Evolutionary conservation across 2,888 invertebrate species (phyloP).

Genomic region (Cacoxenus indagator): DNA sequence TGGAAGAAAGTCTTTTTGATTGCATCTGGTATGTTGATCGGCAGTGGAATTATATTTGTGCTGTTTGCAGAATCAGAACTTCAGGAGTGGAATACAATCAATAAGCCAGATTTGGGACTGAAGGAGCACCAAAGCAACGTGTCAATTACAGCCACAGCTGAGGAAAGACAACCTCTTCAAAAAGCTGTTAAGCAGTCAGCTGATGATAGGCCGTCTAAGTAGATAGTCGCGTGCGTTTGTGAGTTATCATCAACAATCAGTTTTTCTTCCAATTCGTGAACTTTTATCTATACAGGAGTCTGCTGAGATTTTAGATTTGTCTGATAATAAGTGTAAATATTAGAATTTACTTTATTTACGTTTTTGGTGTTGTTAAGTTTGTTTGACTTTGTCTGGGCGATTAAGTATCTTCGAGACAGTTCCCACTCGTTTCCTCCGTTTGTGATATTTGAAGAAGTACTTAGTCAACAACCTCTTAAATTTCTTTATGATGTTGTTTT

Average conservation of each 20-base stretch:
- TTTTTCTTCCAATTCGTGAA: too few species aligned
- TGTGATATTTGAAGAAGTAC: background rate
- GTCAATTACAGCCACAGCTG: background rate
- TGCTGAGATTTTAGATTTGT: too few species aligned
- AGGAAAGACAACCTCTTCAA: constrained; percentile 44
- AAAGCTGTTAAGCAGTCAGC: background rate
- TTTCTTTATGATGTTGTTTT: too few species aligned
- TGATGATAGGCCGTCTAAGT: too few species aligned
- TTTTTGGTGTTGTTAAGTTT: background rate
- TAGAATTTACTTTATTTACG: background rate
- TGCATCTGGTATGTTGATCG: constrained; percentile 72
- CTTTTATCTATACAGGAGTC: too few species aligned
- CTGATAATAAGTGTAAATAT: too few species aligned
- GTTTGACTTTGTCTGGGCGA: background rate
- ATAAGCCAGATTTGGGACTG: constrained; percentile 38
- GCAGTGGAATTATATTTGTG: constrained; percentile 73
- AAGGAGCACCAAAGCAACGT: constrained; percentile 57
- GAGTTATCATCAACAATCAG: too few species aligned
- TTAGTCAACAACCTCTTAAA: too few species aligned
- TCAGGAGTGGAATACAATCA: constrained; percentile 74
- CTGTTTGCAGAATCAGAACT: constrained; percentile 74
- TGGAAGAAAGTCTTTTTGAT: constrained; percentile 77
- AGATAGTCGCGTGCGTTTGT: too few species aligned
- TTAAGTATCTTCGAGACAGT: background rate
- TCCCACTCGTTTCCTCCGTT: background rate